Evolutionary conservation across 2,888 invertebrate genomes (phyloP).

Genomic region (Caenorhabditis sp.): DNA sequence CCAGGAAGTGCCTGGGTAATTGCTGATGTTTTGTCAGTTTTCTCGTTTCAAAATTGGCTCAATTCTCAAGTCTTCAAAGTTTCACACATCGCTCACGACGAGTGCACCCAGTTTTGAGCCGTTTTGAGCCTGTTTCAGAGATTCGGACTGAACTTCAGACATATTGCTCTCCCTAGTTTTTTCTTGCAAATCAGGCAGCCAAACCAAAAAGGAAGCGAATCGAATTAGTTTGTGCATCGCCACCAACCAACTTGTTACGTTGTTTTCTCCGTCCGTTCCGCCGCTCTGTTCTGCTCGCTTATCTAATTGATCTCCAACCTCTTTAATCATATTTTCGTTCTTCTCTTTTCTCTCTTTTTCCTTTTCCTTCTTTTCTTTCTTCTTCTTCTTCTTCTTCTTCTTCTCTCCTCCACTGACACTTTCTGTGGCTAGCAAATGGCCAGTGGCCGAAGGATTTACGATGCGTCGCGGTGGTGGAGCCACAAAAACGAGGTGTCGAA

Average conservation of each 20-base stretch:
- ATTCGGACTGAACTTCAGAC: too few relatives aligned
- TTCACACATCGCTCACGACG: conserved; percentile 16
- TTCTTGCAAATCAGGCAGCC: background rate
- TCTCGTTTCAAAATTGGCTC: conserved; percentile 27
- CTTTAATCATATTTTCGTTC: conserved; percentile 41
- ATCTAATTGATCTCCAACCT: conserved; percentile 47
- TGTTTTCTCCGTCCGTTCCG: conserved; percentile 6
- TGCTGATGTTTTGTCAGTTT: too few relatives aligned
- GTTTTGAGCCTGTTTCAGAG: too few relatives aligned
- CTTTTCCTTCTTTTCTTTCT: conserved; percentile 1
- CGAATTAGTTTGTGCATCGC: background rate
- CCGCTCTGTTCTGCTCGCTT: conserved; percentile 2
- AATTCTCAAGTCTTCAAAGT: conserved; percentile 23
- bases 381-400: conserved; percentile 12
- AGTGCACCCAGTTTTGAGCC: too few relatives aligned
- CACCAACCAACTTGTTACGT: background rate
- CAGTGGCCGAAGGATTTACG: conserved; percentile 41
- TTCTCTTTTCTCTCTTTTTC: background rate
- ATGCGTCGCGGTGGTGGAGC: conserved; percentile 17
- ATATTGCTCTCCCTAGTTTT: background rate
- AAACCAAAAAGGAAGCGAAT: background rate
- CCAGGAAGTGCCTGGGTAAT: too few relatives aligned
- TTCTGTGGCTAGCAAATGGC: conserved; percentile 28
- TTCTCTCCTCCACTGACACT: background rate
- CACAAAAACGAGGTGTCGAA: conserved; percentile 53